phyloP scores from a whole-genome alignment of 2,113 vertebrate species.

The Lipotes vexillifer region DNA sequence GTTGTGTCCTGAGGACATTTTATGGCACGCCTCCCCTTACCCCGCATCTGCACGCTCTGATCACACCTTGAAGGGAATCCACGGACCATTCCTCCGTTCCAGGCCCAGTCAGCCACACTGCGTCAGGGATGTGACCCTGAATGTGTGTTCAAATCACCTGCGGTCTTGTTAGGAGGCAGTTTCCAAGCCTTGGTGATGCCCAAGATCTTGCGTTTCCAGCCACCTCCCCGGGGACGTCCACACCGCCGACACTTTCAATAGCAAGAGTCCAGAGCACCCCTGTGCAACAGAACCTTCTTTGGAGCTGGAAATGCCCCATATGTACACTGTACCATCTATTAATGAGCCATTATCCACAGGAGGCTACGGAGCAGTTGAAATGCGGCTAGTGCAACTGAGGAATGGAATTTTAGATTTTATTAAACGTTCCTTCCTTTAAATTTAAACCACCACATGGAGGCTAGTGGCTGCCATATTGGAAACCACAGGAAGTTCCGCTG shows the following conservation, averaged over 20 bases:
- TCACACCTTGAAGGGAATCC: not conserved
- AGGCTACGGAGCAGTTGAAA: accelerated
- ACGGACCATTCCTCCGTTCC: not conserved
- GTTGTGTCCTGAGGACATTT: not conserved
- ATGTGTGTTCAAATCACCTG: accelerated
- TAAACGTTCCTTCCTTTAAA: not conserved
- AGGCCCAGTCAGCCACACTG: not conserved
- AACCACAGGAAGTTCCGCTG: not conserved
- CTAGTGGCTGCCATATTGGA: not conserved
- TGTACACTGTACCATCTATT: accelerated
- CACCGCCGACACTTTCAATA: accelerated
- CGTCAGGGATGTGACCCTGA: not conserved
- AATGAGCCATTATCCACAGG: accelerated
- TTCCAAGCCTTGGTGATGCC: not conserved
- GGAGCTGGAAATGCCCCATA: not conserved
- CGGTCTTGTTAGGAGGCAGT: accelerated
- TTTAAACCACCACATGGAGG: accelerated
- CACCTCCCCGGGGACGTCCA: not conserved
- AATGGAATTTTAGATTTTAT: not conserved
- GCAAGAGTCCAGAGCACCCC: not conserved
- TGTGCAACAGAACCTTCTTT: not conserved
- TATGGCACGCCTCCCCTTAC: not conserved
- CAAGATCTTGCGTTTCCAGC: not conserved
- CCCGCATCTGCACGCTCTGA: not conserved
- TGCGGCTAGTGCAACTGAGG: accelerated